Conservation (phyloP, 1,140 invertebrate genomes). For the Drosophila mojavensis region DNA sequence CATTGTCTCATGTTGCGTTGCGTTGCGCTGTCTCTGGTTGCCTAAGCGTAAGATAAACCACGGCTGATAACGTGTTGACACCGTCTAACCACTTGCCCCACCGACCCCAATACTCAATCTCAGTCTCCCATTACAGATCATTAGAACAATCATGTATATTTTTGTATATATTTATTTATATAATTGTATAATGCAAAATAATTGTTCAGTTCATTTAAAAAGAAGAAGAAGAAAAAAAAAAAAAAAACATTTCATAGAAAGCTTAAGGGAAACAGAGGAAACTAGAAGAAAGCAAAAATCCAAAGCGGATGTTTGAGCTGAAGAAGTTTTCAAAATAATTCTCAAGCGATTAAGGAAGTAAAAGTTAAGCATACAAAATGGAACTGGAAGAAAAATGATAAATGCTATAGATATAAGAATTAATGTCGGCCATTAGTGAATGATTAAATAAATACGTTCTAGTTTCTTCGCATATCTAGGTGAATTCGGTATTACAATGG, state of each 20-base stretch:
- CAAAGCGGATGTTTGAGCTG: no score
- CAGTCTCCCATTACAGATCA: background rate
- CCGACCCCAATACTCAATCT: slow-evolving; percentile 14
- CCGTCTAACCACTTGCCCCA: slow-evolving; percentile 3
- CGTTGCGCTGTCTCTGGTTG: background rate
- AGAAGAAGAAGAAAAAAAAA: no score
- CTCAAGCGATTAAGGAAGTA: slow-evolving; percentile 7
- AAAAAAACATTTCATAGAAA: slow-evolving; percentile 3
- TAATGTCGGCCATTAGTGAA: no score
- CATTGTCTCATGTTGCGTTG: background rate
- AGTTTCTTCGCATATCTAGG: no score
- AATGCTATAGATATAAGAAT: no score
- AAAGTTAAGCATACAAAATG: background rate
- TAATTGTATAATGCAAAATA: background rate
- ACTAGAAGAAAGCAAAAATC: no score
- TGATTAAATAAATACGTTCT: no score
- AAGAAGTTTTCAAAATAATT: background rate
- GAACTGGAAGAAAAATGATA: no score
- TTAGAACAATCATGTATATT: background rate
- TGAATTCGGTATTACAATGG: no score
- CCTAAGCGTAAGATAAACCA: slow-evolving; percentile 8
- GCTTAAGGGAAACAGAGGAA: background rate
- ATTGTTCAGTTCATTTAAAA: background rate
- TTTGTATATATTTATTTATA: background rate
- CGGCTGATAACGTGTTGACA: slow-evolving; percentile 9